Conservation (phyloP, 2,888 invertebrate species). For the Dione juno region DNA sequence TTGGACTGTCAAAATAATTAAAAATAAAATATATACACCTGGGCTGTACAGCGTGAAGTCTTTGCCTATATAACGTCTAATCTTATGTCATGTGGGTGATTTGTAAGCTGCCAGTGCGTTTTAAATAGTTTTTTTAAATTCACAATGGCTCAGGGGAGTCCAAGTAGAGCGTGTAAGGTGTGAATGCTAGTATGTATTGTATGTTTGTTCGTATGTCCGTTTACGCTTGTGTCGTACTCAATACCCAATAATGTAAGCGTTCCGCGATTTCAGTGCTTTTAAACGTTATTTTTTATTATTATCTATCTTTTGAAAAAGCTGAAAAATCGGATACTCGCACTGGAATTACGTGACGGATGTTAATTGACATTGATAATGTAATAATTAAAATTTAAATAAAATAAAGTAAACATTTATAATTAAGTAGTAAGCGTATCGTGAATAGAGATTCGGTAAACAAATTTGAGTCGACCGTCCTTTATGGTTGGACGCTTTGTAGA, state of each 20-base stretch:
- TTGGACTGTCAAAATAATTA: conserved; percentile 22
- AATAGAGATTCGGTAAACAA: conserved; percentile 57
- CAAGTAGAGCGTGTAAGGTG: conserved; percentile 39
- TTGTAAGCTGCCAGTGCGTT: conserved; percentile 56
- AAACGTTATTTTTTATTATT: conserved; percentile 21
- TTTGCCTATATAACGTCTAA: neutral
- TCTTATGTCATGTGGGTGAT: neutral
- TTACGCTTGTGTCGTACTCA: conserved; percentile 66
- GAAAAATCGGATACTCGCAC: conserved; percentile 19
- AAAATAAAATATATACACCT: neutral
- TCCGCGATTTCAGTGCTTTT: conserved; percentile 52
- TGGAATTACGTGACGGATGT: conserved; percentile 28
- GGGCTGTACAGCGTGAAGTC: neutral
- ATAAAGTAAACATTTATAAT: conserved; percentile 45
- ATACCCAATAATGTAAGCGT: conserved; percentile 58
- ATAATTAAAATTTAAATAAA: conserved; percentile 51
- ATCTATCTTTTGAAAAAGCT: neutral
- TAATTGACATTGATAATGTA: conserved; percentile 46
- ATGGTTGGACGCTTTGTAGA: conserved; percentile 50
- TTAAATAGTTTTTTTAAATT: conserved; percentile 50
- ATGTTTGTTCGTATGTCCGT: conserved; percentile 52
- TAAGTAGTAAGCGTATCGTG: conserved; percentile 77
- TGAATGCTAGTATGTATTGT: conserved; percentile 52
- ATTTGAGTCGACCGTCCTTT: conserved; percentile 49
- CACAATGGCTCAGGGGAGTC: conserved; percentile 37